Evolutionary conservation across 1,140 invertebrate species (phyloP), one percentile per base, ranked within the genome.

Genomic region (Rhopalosiphum maidis): DNA sequence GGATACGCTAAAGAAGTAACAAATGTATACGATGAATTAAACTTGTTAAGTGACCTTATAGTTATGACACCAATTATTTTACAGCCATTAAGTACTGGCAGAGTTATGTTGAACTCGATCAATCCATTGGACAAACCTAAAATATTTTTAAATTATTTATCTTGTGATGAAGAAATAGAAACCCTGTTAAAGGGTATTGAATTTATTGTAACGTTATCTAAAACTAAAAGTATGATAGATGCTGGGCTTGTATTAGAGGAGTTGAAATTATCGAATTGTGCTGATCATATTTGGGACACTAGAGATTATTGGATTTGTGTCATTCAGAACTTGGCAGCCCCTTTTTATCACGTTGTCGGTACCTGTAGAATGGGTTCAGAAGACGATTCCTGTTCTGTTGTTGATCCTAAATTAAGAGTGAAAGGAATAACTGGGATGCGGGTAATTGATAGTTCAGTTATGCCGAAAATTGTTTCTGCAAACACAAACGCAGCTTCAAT

Each of bases 281-380:
- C 96, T 93, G 95, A 96, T 48, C 96, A 96, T 88, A 94, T 95
- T 0, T 96, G 96, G 94, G 96, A 96, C 54, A 96, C 96, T 3
- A 96, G 97, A 94, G 96, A 95, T 22, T 98, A 98, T 94, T 98
- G 97, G 95, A 96, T 96, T 37, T 98, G 98, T 95, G 96, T 97
- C 82, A 95, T 96, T 0, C 94, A 95, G 30, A 94, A 95, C 41
- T 94, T 95, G 9, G 94, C 95, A 1, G 94, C 94, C 23, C 95
- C 95, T 46, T 94, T 96, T 51, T 96, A 96, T 94, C 98, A 98
- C 95, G 95, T 95, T 9, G 95, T 95, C 0, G 96, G 96, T 15
- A 96, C 96, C 0, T 96, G 96, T 94, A 97, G 96, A 95, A 97
- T 97, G 97, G 97, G 97, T 1, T 95, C 96, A 2, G 35, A 35